Percentiles rank a stretch among this genome's conserved stretches.
phyloP scores from a whole-genome alignment of 1,140 invertebrate species.

The Drosophila guanche region DNA sequence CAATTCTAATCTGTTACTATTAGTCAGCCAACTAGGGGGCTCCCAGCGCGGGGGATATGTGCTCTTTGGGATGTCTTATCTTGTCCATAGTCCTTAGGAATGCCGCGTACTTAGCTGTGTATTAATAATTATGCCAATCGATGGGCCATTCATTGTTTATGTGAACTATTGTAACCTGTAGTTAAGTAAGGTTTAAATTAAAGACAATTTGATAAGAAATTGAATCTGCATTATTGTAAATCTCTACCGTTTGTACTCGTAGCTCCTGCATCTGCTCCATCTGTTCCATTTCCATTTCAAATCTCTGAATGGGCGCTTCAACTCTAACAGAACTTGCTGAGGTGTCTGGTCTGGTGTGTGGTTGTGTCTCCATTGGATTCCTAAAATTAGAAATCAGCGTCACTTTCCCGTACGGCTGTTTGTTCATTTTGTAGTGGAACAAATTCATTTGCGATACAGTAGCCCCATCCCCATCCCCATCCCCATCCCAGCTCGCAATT shows the following conservation, averaged over 20 bases:
- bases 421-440: constrained; percentile 53
- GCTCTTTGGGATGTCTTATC: constrained; percentile 62
- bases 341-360: constrained; percentile 3
- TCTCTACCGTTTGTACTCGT: too few relatives aligned
- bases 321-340: too few relatives aligned
- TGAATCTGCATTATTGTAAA: background rate
- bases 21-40: constrained; percentile 43
- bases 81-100: constrained; percentile 69
- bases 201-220: constrained; percentile 26
- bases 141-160: constrained; percentile 15
- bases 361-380: constrained; percentile 25
- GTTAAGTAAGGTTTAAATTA: constrained; percentile 42
- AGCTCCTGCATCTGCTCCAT: too few relatives aligned
- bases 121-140: constrained; percentile 44
- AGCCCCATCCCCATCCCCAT: background rate
- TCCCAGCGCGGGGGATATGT: constrained; percentile 23
- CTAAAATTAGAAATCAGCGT: constrained; percentile 35
- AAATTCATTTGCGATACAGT: constrained; percentile 69
- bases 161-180: constrained; percentile 26
- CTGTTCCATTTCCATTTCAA: too few relatives aligned
- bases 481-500: constrained; percentile 25
- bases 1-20: background rate
- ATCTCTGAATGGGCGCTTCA: too few relatives aligned
- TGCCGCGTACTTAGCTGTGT: constrained; percentile 74
- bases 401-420: constrained; percentile 29